Evolutionary conservation across 2,797 vertebrate species (phyloP).

Genomic region (Acrossocheilus wenchowensis): DNA sequence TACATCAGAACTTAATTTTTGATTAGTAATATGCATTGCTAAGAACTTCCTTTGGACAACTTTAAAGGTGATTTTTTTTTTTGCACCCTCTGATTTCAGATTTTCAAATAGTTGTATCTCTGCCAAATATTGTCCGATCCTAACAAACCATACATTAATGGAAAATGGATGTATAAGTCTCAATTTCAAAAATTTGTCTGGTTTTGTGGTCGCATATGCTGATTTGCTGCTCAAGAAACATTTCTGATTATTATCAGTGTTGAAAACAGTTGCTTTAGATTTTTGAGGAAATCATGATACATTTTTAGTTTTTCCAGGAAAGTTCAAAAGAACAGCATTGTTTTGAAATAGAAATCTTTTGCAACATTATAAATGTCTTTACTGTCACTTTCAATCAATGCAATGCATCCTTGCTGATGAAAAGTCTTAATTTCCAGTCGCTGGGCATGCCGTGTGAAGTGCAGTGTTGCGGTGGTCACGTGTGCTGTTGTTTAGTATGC

Average conservation of each 20-base stretch:
- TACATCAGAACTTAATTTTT: no score
- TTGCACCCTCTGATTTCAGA: no score
- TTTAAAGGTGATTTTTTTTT: no score
- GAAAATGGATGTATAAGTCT: no score
- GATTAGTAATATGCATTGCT: no score
- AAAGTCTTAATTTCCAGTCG: background rate
- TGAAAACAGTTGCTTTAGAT: background rate
- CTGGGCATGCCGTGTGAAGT: background rate
- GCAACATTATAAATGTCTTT: background rate
- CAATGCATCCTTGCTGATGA: background rate
- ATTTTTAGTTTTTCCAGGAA: background rate
- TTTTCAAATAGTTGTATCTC: no score
- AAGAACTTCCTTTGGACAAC: no score
- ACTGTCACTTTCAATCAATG: background rate
- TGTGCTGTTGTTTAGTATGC: constrained; percentile 1
- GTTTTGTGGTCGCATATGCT: background rate
- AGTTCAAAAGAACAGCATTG: background rate
- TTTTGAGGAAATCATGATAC: background rate
- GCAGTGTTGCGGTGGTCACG: constrained; percentile 6
- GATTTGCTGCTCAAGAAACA: background rate
- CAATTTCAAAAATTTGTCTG: no score
- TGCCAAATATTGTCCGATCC: no score
- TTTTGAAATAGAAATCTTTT: background rate
- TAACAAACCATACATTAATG: no score
- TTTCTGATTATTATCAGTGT: background rate